Base-by-base conservation (phyloP, 2,113 vertebrate species). In the Actenoides lindsayi region DNA sequence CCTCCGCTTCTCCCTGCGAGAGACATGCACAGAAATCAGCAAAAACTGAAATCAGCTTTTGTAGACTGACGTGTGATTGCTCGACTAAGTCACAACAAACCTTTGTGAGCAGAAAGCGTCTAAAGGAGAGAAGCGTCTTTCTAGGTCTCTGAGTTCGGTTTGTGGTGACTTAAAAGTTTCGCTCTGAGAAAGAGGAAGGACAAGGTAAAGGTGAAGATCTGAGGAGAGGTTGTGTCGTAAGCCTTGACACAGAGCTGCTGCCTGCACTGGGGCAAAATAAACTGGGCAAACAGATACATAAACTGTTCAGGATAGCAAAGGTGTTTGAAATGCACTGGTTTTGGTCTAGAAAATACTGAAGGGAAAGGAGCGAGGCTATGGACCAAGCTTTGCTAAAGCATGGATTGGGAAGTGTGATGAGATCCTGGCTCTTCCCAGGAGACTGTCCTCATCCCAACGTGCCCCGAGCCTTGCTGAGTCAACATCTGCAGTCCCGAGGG, bases 161-260 rank as follows among this genome's bases (percentile, higher is more conserved):
- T 73, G 21, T 12, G 3, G 77, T 27, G 53, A 41, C 37, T 71
- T 42, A 65, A 2, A 59, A 85, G 39, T 35, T 68, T 51, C 1
- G 2, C 78, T 79, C 71, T 73, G n/a, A 78, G 50, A 48, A 65
- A 63, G 46, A 79, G 33, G 35, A 54, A 73, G 13, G 33, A 23
- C 13, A 23, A 9, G 0, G 1, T 35, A 21, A 51, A 9, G 24
- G 33, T 56, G 19, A 37, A 30, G 23, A 5, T 42, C 2, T 9
- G 51, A 27, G 21, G 35, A 25, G n/a, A 41, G 16, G 21, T 42
- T 3, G 25, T 6, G 39, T 27, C 60, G 9, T 39, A 20, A 57
- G 67, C 31, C 6, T 0, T 18, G 5, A 7, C 37, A 3, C 1
- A 27, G 25, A 2, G 0, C 46, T 25, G 63, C 31, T 92, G 73